phyloP scores from a whole-genome alignment of 2,888 invertebrate genomes.

The Alloscopus bannaensis region DNA sequence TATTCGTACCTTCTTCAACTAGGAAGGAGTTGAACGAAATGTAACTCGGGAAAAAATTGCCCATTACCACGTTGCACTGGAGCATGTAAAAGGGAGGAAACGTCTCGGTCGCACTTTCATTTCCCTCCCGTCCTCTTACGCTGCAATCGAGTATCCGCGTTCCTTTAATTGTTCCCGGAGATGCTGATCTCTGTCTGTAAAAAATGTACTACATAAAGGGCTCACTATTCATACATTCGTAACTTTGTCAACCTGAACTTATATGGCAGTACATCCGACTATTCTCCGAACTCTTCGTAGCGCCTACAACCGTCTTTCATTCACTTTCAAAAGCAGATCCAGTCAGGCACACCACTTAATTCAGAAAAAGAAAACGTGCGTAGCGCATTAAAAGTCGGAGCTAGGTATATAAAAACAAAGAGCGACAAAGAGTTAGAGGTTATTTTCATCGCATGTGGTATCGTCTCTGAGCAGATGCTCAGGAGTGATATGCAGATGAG shows the following conservation, averaged over 20 bases:
- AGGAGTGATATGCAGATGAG: constrained; percentile 49
- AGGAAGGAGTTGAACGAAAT: not conserved
- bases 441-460: not conserved
- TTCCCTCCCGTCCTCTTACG: not conserved
- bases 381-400: too few species aligned
- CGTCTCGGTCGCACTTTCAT: not conserved
- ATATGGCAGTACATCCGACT: not conserved
- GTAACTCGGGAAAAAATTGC: not conserved
- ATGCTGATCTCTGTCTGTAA: not conserved
- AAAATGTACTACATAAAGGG: not conserved
- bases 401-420: not conserved
- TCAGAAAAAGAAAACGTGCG: not conserved
- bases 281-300: not conserved
- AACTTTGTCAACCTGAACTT: not conserved
- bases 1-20: not conserved
- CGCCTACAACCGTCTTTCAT: not conserved
- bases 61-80: not conserved
- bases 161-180: constrained; percentile 13
- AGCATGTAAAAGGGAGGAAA: not conserved
- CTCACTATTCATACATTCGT: not conserved
- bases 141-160: not conserved
- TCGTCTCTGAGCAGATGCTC: not conserved
- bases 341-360: not conserved
- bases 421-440: not conserved
- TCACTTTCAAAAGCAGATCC: not conserved